Evolutionary conservation across 2,113 vertebrate genomes (phyloP), one percentile per base, ranked within the genome.

Genomic region (Scytalopus superciliaris): DNA sequence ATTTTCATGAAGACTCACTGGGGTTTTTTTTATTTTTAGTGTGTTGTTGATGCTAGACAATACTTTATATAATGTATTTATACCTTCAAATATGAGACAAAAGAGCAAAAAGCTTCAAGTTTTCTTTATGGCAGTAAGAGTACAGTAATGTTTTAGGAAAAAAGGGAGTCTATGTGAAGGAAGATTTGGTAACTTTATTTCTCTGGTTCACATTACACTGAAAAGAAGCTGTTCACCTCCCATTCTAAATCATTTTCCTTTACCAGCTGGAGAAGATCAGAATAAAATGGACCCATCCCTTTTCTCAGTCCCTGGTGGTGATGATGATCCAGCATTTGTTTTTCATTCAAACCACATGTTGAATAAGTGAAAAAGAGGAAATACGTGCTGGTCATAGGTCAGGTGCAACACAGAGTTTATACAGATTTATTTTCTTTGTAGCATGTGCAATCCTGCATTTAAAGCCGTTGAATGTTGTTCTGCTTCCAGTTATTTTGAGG

Each of bases 221-320:
- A 85, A 94, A 87, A 95, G 92, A 94, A 89, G 76, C 66, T 83
- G 52, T 93, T 94, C 83, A 73, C 66, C 94, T 93, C 93, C 94
- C 75, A 63, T 79, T 94, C 73, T 95, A 93, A 92, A 95, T 97
- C 75, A 92, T 95, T 94, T 88, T 96, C 76, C 33, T 89, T 92
- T 94, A 85, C 77, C 94, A 96, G 95, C 89, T 96, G 96, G 89
- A 93, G 84, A 76, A 90, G 60, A 95, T 96, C 96, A 96, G 84
- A 79, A 79, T 93, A 85, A 94, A 96, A 89, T 70, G 67, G 89
- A 67, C 92, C 91, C 95, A 76, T 94, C 94, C 91, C 81, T 97
- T 95, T 84, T 72, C 92, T 57, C 9, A 18, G 57, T 87, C 89
- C 91, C 89, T 66, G 50, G 76, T 76, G 92, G 60, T 42, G 75